Conservation (phyloP, 1,140 invertebrate species). For the Drosophila jambulina region DNA sequence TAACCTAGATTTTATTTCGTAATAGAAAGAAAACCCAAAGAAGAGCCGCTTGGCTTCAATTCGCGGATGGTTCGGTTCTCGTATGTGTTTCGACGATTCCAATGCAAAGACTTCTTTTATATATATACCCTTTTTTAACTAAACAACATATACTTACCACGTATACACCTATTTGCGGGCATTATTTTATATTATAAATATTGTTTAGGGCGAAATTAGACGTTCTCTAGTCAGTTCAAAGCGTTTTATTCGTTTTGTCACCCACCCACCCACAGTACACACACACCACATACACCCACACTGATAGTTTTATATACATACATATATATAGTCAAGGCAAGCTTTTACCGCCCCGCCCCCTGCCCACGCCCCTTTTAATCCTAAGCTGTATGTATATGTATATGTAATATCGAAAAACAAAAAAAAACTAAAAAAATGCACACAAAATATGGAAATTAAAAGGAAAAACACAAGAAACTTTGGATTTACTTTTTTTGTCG, state of each 20-base stretch:
- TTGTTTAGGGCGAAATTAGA: conserved; percentile 60
- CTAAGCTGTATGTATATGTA: conserved; percentile 72
- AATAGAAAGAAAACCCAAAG: background rate
- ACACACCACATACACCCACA: conserved; percentile 45
- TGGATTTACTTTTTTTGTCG: conserved; percentile 21
- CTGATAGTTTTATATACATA: conserved; percentile 44
- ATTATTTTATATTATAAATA: conserved; percentile 39
- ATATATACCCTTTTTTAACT: conserved; percentile 26
- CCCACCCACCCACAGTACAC: conserved; percentile 30
- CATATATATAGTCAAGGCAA: conserved; percentile 48
- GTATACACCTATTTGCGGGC: conserved; percentile 12
- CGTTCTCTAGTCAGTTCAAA: conserved; percentile 74
- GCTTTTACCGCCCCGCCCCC: conserved; percentile 70
- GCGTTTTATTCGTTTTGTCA: conserved; percentile 66
- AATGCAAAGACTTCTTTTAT: conserved; percentile 75
- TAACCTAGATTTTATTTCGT: background rate
- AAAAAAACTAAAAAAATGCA: conserved; percentile 37
- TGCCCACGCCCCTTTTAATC: conserved; percentile 49
- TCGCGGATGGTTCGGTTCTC: conserved; percentile 19
- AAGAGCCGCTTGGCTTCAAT: conserved; percentile 26
- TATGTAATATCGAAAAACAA: conserved; percentile 65
- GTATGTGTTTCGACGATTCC: conserved; percentile 55
- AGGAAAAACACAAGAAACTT: conserved; percentile 17
- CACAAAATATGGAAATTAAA: conserved; percentile 51
- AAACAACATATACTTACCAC: conserved; percentile 19